phyloP scores from a whole-genome alignment of 2,797 vertebrate genomes.

The Lates japonicus region DNA sequence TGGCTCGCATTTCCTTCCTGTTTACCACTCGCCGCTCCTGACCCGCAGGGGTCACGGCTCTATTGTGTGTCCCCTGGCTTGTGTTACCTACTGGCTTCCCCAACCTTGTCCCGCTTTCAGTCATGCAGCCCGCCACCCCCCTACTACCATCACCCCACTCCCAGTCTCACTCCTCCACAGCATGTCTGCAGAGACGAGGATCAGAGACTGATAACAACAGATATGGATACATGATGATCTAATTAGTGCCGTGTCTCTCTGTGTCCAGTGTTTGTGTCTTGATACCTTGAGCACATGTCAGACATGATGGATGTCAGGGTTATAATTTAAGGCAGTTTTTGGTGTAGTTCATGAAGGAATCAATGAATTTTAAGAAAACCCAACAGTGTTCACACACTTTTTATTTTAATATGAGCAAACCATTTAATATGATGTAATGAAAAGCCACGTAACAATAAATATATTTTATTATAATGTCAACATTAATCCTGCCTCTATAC shows the following conservation, averaged over 20 bases:
- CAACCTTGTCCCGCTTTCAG: constrained; percentile 63
- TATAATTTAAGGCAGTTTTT: background rate
- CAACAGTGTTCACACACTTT: too few species aligned
- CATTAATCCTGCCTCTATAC: background rate
- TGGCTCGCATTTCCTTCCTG: constrained; percentile 86
- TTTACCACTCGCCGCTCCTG: constrained; percentile 69
- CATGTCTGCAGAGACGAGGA: constrained; percentile 21
- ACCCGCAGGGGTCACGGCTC: constrained; percentile 78
- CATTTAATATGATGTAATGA: background rate
- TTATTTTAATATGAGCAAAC: too few species aligned
- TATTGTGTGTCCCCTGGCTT: constrained; percentile 71
- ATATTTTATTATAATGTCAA: background rate
- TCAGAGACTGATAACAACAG: constrained; percentile 41
- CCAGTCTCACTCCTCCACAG: background rate
- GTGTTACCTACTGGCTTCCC: constrained; percentile 80
- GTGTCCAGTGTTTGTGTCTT: background rate
- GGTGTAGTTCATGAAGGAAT: background rate
- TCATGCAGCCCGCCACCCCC: background rate
- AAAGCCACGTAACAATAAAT: background rate
- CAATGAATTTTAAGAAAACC: background rate
- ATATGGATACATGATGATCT: constrained; percentile 26
- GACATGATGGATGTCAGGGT: background rate
- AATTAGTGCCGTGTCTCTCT: constrained; percentile 21
- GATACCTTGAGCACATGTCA: background rate
- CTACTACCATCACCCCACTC: background rate